phyloP scores from a whole-genome alignment of 2,888 invertebrate genomes.

The Leucophenga montana region DNA sequence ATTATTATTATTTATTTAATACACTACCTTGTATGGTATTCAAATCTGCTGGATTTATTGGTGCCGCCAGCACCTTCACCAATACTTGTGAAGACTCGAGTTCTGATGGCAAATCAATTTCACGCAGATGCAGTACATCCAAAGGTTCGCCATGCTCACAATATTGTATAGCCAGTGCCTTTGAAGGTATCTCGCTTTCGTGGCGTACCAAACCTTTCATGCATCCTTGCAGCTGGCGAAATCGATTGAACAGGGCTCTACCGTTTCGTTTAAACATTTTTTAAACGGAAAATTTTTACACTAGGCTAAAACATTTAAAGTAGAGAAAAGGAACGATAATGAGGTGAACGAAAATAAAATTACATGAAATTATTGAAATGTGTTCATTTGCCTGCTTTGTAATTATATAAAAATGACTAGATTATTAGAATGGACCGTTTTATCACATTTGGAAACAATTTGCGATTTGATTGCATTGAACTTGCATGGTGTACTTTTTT shows the following conservation, averaged over 20 bases:
- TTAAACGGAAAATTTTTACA: conserved; percentile 5
- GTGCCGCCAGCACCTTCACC: conserved; percentile 90
- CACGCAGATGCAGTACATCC: conserved; percentile 76
- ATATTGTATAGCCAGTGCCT: conserved; percentile 74
- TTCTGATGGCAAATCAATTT: too few species aligned
- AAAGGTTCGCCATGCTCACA: conserved; percentile 87
- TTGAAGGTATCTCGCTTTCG: background rate
- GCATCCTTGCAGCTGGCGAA: background rate
- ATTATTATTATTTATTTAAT: background rate
- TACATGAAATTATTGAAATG: too few species aligned
- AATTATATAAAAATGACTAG: too few species aligned
- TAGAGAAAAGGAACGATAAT: background rate
- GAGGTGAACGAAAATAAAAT: background rate
- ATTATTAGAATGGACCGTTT: too few species aligned
- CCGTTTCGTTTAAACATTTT: conserved; percentile 3
- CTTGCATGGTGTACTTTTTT: too few species aligned
- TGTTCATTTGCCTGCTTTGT: too few species aligned
- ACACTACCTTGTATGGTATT: conserved; percentile 91
- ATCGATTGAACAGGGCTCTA: background rate
- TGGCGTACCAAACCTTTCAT: too few species aligned
- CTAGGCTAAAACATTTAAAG: too few species aligned
- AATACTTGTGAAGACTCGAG: conserved; percentile 80
- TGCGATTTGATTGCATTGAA: too few species aligned
- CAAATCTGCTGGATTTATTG: conserved; percentile 98
- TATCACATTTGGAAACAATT: too few species aligned